Conservation (phyloP, 1,140 invertebrate genomes). For the Diploscapter pachys region DNA sequence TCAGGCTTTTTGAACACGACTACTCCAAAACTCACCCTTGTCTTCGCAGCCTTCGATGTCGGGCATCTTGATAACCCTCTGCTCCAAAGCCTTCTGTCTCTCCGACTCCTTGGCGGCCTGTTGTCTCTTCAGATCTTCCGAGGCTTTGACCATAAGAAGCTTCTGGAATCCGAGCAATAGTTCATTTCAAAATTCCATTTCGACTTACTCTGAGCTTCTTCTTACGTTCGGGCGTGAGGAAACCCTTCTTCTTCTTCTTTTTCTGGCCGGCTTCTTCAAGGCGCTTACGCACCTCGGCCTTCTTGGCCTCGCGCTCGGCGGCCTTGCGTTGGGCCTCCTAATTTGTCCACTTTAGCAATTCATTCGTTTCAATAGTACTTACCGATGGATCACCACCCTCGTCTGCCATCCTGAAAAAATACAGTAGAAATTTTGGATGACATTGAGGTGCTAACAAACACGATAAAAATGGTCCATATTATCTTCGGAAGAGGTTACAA, state of each 20-base stretch:
- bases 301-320: conserved; percentile 43
- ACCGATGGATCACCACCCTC: too few relatives aligned
- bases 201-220: conserved; percentile 64
- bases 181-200: not conserved
- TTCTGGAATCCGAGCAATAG: conserved; percentile 62
- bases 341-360: not conserved
- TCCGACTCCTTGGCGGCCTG: conserved; percentile 95
- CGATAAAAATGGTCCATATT: too few relatives aligned
- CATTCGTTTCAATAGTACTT: too few relatives aligned
- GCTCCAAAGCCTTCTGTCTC: conserved; percentile 90
- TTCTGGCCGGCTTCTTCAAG: conserved; percentile 43
- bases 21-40: conserved; percentile 25
- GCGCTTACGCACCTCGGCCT: conserved; percentile 47
- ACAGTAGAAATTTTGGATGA: too few relatives aligned
- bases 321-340: conserved; percentile 43
- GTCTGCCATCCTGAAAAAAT: too few relatives aligned
- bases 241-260: conserved; percentile 46
- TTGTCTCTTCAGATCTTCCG: conserved; percentile 97
- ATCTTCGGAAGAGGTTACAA: too few relatives aligned
- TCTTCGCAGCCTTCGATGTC: conserved; percentile 38
- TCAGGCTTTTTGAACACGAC: not conserved
- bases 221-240: conserved; percentile 45
- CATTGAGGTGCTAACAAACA: too few relatives aligned
- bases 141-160: conserved; percentile 97
- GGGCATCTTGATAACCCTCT: conserved; percentile 66